phyloP scores from a whole-genome alignment of 2,797 vertebrate species.

The Rhinophrynus dorsalis region DNA sequence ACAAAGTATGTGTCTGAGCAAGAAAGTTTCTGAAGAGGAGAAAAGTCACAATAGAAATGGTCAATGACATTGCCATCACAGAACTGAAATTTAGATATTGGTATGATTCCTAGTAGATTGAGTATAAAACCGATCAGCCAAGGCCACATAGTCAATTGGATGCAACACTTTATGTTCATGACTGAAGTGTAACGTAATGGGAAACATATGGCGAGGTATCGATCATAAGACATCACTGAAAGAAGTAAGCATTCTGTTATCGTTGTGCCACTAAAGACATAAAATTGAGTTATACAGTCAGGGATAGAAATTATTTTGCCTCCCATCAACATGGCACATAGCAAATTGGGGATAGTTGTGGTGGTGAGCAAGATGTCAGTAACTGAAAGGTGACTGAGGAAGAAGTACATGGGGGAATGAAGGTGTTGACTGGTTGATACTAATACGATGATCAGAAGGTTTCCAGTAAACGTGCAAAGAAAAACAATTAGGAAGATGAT shows the following conservation, averaged over 20 bases:
- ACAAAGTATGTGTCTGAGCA: too few relatives aligned
- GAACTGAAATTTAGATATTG: too few relatives aligned
- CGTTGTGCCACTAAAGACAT: slow-evolving; percentile 32
- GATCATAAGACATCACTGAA: slow-evolving; percentile 40
- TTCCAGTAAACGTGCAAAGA: slow-evolving; percentile 5
- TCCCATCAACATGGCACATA: background rate
- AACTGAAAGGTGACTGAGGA: slow-evolving; percentile 17
- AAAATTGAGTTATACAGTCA: slow-evolving; percentile 32
- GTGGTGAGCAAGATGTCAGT: slow-evolving; percentile 2
- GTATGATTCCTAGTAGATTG: too few relatives aligned
- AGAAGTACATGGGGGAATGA: slow-evolving; percentile 27
- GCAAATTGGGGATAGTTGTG: slow-evolving; percentile 1
- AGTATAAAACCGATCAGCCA: background rate
- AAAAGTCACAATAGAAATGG: too few relatives aligned
- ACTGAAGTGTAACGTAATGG: slow-evolving; percentile 39
- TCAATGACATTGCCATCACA: too few relatives aligned
- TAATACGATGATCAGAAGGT: slow-evolving; percentile 1
- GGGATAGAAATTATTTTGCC: slow-evolving; percentile 23
- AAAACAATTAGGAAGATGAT: background rate
- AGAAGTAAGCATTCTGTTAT: slow-evolving; percentile 49
- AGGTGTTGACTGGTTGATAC: background rate
- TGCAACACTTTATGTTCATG: slow-evolving; percentile 19
- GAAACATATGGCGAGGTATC: slow-evolving; percentile 39
- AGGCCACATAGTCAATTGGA: too few relatives aligned
- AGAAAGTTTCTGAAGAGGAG: too few relatives aligned